These are phyloP conservation scores for Chrosomus eos DNA, from an alignment of 2,797 vertebrate species.

Conservation along the genomic window DNA sequence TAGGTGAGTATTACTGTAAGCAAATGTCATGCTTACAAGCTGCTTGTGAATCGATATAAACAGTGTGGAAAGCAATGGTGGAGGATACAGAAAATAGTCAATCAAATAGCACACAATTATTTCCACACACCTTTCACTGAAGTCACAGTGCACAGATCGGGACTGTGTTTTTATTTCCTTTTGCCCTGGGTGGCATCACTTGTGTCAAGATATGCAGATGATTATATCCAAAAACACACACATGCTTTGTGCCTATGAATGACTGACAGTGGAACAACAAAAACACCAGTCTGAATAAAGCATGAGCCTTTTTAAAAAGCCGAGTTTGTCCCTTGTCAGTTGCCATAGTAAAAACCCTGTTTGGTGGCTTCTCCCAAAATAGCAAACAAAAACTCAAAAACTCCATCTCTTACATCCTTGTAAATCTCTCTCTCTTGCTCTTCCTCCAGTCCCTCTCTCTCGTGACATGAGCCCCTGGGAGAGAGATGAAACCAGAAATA, in stretches of 20 bases:
- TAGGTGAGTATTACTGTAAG: slow-evolving; percentile 10
- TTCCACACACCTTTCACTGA: background rate
- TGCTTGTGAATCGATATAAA: background rate
- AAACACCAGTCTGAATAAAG: slow-evolving; percentile 55
- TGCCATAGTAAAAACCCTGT: slow-evolving; percentile 35
- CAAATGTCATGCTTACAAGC: slow-evolving; percentile 22
- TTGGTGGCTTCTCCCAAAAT: slow-evolving; percentile 53
- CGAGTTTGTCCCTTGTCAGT: slow-evolving; percentile 52
- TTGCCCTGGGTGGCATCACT: slow-evolving; percentile 20
- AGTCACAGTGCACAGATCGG: background rate
- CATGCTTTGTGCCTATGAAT: slow-evolving; percentile 30
- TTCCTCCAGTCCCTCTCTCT: background rate
- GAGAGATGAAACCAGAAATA: slow-evolving; percentile 25
- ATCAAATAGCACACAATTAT: too few species aligned
- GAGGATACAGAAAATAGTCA: background rate
- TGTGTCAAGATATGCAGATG: slow-evolving; percentile 28
- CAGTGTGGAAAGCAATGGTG: background rate
- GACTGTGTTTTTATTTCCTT: background rate
- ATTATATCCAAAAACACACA: slow-evolving; percentile 36
- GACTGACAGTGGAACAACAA: slow-evolving; percentile 48
- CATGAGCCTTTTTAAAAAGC: slow-evolving; percentile 58
- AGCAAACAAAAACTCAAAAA: slow-evolving; percentile 45
- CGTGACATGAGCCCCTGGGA: slow-evolving; percentile 13
- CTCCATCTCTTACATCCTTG: slow-evolving; percentile 38
- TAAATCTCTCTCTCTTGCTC: slow-evolving; percentile 12